Percentiles rank a stretch among this genome's conserved stretches.
These are phyloP conservation scores for Spheniscus humboldti DNA, from an alignment of 2,797 vertebrate genomes.

Conservation along the genomic window DNA sequence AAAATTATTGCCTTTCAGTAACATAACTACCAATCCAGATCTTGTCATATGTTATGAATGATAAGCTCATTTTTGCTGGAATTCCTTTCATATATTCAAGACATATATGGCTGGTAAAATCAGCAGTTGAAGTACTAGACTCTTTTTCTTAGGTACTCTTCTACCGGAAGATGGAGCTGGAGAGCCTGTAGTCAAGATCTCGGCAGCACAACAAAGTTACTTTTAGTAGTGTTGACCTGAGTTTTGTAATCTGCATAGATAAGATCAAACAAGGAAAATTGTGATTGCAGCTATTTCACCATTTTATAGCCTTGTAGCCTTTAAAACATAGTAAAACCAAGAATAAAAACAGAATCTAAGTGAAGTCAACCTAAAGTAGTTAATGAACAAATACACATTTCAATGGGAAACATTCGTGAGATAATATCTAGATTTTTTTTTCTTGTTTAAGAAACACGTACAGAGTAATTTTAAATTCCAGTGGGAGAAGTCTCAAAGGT, in stretches of 20 bases:
- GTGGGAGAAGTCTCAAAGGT: neutral
- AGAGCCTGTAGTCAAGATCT: neutral
- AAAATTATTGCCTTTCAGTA: neutral
- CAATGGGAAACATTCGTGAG: neutral
- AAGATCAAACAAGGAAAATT: neutral
- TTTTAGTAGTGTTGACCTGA: neutral
- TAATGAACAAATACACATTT: neutral
- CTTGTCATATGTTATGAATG: neutral
- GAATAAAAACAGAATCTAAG: neutral
- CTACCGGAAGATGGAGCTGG: constrained; percentile 55
- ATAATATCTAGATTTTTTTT: neutral
- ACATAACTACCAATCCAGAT: neutral
- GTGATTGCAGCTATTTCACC: neutral
- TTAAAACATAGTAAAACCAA: neutral
- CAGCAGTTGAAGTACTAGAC: neutral
- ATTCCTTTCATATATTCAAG: neutral
- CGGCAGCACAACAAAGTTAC: neutral
- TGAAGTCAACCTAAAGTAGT: neutral
- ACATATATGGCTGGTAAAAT: neutral
- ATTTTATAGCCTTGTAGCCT: neutral
- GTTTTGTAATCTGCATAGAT: neutral
- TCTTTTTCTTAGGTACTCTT: neutral
- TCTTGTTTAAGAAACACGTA: neutral
- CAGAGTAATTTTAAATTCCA: neutral
- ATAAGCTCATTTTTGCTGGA: neutral